Percentiles rank a stretch among this genome's conserved stretches.
These are phyloP conservation scores for Tiliacea citrago DNA, from an alignment of 2,888 invertebrate species.

Conservation along the genomic window DNA sequence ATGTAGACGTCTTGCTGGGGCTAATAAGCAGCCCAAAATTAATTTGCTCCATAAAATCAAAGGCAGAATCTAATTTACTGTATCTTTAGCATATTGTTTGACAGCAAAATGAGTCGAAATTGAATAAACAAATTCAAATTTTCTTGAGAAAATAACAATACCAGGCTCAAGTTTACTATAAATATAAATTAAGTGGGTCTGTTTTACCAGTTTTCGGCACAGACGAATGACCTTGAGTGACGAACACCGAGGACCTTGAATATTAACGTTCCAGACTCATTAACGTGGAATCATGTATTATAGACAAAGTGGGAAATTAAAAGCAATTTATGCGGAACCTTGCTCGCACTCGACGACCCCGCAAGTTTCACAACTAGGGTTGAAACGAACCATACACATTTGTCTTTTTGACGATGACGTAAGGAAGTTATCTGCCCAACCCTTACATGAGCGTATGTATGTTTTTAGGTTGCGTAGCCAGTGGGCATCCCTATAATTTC, in stretches of 20 bases:
- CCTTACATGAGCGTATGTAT: constrained; percentile 43
- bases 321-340: constrained; percentile 72
- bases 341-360: constrained; percentile 43
- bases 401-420: constrained; percentile 58
- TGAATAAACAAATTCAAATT: constrained; percentile 68
- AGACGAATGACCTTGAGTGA: constrained; percentile 63
- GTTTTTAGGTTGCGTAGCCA: constrained; percentile 56
- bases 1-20: constrained; percentile 46
- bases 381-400: constrained; percentile 43
- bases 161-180: constrained; percentile 64
- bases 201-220: constrained; percentile 48
- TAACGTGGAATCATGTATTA: constrained; percentile 70
- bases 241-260: constrained; percentile 68
- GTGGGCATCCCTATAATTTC: constrained; percentile 60
- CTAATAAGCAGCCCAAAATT: constrained; percentile 64
- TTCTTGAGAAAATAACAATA: constrained; percentile 63
- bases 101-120: constrained; percentile 68
- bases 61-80: constrained; percentile 64
- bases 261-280: constrained; percentile 73
- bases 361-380: constrained; percentile 41
- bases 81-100: constrained; percentile 66
- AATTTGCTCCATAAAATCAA: constrained; percentile 68
- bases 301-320: constrained; percentile 73
- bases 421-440: constrained; percentile 50
- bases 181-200: constrained; percentile 70